Conservation (phyloP, 2,888 invertebrate genomes). For the Criorhina ranunculi region DNA sequence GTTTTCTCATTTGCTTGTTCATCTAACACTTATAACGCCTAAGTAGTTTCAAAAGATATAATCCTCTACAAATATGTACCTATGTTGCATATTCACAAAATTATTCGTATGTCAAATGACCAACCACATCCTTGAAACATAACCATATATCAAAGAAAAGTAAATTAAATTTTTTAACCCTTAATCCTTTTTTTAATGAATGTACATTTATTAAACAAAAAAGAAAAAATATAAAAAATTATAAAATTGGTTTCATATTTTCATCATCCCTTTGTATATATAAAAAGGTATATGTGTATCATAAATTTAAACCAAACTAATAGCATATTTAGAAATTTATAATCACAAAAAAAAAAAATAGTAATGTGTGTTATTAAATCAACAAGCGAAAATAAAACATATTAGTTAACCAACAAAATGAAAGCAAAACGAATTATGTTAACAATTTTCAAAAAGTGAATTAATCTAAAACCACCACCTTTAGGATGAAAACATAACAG, state of each 20-base stretch:
- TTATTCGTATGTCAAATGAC: no score
- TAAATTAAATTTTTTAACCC: not conserved
- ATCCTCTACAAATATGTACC: no score
- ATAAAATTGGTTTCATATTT: constrained; percentile 55
- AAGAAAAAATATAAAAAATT: constrained; percentile 9
- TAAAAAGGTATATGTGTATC: constrained; percentile 23
- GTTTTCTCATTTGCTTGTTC: no score
- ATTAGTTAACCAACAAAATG: constrained; percentile 34
- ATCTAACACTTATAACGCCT: no score
- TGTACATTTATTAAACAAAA: constrained; percentile 4
- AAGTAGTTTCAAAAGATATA: no score
- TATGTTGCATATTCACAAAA: no score
- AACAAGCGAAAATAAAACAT: constrained; percentile 44
- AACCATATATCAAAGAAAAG: not conserved
- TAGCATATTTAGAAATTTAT: constrained; percentile 16
- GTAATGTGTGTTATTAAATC: constrained; percentile 36
- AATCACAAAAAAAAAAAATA: constrained; percentile 38
- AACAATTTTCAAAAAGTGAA: constrained; percentile 49
- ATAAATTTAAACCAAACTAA: not conserved
- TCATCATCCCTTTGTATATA: constrained; percentile 31
- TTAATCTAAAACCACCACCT: constrained; percentile 73
- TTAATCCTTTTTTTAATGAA: not conserved
- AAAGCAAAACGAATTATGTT: constrained; percentile 56
- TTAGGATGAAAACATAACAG: constrained; percentile 70
- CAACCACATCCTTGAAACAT: not conserved